phyloP scores from a whole-genome alignment of 30 jellyfish, hydroid and myxozoan genomes.

The Phacellophora camtschatica region DNA sequence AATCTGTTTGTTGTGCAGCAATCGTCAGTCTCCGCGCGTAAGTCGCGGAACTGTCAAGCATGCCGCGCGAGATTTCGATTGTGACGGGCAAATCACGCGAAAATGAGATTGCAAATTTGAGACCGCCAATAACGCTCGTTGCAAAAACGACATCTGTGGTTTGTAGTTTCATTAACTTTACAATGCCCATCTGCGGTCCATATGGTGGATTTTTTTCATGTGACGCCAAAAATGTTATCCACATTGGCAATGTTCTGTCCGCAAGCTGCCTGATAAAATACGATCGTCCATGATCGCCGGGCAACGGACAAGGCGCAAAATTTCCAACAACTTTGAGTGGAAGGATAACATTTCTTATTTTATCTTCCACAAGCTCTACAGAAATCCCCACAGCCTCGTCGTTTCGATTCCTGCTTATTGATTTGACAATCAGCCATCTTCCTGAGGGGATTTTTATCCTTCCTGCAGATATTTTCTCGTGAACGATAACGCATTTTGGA shows the following conservation, averaged over 20 bases:
- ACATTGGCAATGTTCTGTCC: slow-evolving; percentile 62
- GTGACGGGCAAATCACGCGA: slow-evolving; percentile 88
- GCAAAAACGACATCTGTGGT: slow-evolving; percentile 61
- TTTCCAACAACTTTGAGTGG: slow-evolving; percentile 60
- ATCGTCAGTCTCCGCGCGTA: slow-evolving; percentile 37
- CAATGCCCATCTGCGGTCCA: slow-evolving; percentile 81
- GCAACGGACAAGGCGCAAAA: slow-evolving; percentile 66
- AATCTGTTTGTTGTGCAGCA: slow-evolving; percentile 38
- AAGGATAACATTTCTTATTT: slow-evolving; percentile 17
- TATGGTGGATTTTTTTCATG: slow-evolving; percentile 55
- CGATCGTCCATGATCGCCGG: slow-evolving; percentile 9
- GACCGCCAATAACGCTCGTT: slow-evolving; percentile 65
- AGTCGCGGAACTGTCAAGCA: slow-evolving; percentile 26
- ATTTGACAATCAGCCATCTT: slow-evolving; percentile 31
- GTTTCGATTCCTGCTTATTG: slow-evolving; percentile 16
- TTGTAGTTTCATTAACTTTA: slow-evolving; percentile 18
- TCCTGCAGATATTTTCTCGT: slow-evolving; percentile 16
- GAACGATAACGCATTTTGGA: slow-evolving; percentile 52
- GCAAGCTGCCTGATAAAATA: slow-evolving; percentile 60
- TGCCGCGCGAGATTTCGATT: slow-evolving; percentile 66
- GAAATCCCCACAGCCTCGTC: slow-evolving; percentile 54
- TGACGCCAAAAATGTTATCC: slow-evolving; percentile 51
- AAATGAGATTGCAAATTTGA: slow-evolving; percentile 74
- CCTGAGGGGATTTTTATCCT: slow-evolving; percentile 42
- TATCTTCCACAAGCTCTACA: slow-evolving; percentile 16